phyloP scores from a whole-genome alignment of 2,888 invertebrate genomes.

The Mythimna impura region DNA sequence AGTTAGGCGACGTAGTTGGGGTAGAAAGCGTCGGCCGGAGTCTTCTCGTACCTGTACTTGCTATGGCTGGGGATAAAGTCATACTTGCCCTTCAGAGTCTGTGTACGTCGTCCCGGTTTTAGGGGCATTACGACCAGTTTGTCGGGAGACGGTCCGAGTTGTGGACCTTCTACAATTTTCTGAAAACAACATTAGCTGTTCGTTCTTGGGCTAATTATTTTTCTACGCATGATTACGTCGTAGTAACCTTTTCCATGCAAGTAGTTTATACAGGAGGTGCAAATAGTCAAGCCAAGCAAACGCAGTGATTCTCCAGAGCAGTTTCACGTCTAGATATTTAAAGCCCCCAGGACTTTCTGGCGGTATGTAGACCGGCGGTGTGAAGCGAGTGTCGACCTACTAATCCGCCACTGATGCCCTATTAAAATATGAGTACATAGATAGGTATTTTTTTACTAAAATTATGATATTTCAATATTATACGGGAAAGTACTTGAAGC shows the following conservation, averaged over 20 bases:
- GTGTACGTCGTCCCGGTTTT: conserved; percentile 62
- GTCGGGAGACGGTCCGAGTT: conserved; percentile 64
- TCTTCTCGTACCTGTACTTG: conserved; percentile 76
- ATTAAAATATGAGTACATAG: conserved; percentile 48
- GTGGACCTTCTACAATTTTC: conserved; percentile 74
- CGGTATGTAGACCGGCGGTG: conserved; percentile 31
- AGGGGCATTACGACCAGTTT: conserved; percentile 65
- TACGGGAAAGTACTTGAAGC: conserved; percentile 16
- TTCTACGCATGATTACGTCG: conserved; percentile 17
- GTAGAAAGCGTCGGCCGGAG: conserved; percentile 75
- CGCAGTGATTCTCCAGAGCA: conserved; percentile 42
- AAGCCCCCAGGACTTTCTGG: conserved; percentile 45
- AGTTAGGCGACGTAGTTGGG: conserved; percentile 68
- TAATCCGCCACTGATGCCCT: conserved; percentile 40
- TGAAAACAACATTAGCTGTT: conserved; percentile 73
- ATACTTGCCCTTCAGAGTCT: conserved; percentile 67
- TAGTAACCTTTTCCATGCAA: conserved; percentile 16
- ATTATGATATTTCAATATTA: too few species aligned
- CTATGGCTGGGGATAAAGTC: conserved; percentile 68
- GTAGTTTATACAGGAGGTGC: conserved; percentile 18
- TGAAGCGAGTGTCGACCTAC: conserved; percentile 43
- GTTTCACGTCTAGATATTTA: conserved; percentile 27
- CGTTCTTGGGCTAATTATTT: conserved; percentile 66
- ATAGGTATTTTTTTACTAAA: conserved; percentile 15
- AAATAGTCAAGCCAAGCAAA: conserved; percentile 32